These are phyloP conservation scores for Scaptomyza caliginosa DNA, from an alignment of 2,888 invertebrate genomes.

Conservation along the genomic window DNA sequence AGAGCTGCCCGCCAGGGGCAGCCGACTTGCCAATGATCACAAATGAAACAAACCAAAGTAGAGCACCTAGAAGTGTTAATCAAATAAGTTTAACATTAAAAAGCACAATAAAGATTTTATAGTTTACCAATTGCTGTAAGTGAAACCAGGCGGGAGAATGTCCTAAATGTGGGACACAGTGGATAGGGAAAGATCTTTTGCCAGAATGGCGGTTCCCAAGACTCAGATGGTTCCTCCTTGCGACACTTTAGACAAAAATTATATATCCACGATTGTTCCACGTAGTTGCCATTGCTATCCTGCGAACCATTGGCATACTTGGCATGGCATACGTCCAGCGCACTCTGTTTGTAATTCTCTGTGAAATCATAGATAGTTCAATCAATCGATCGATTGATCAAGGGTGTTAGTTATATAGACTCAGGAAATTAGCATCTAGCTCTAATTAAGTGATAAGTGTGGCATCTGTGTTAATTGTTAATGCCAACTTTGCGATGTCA, in stretches of 20 bases:
- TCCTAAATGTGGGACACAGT: conserved; percentile 92
- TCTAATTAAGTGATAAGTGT: conserved; percentile 62
- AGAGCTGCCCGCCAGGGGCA: conserved; percentile 94
- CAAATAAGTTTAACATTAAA: neutral
- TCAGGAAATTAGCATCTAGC: conserved; percentile 30
- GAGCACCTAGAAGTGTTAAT: conserved; percentile 84
- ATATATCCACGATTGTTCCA: conserved; percentile 90
- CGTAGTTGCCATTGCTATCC: conserved; percentile 56
- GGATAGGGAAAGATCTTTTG: conserved; percentile 92
- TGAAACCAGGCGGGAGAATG: conserved; percentile 90
- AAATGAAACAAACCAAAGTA: conserved; percentile 91
- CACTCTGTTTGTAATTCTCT: conserved; percentile 80
- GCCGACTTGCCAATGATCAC: conserved; percentile 91
- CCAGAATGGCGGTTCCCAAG: conserved; percentile 94
- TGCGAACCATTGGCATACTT: conserved; percentile 72
- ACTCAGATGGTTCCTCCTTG: conserved; percentile 89
- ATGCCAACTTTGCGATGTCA: conserved; percentile 16
- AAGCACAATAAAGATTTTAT: neutral
- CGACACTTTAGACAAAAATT: conserved; percentile 92
- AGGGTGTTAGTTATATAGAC: conserved; percentile 2
- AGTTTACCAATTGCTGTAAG: conserved; percentile 88
- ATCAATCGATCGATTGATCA: neutral
- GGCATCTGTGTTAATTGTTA: conserved; percentile 40
- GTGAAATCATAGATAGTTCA: neutral
- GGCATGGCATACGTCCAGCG: conserved; percentile 79